Percentiles rank a stretch among this genome's conserved stretches.
These are phyloP conservation scores for Rhopalosiphum padi DNA, from an alignment of 1,140 invertebrate species.

Conservation along the genomic window DNA sequence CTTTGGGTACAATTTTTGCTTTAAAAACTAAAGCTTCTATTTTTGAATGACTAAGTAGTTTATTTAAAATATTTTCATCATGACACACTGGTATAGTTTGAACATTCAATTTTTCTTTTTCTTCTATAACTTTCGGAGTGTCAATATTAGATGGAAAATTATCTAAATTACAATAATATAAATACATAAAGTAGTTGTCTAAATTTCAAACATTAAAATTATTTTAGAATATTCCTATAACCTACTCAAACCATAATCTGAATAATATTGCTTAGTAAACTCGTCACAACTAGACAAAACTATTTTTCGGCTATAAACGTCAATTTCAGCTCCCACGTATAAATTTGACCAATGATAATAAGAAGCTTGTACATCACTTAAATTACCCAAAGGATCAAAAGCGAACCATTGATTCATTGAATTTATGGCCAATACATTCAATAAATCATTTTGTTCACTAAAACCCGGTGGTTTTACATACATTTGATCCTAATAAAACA, in stretches of 20 bases:
- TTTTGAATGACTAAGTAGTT: neutral
- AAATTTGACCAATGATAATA: slow-evolving; percentile 40
- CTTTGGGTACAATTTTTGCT: neutral
- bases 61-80: slow-evolving; percentile 26
- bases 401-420: slow-evolving; percentile 5
- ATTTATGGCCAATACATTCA: slow-evolving; percentile 33
- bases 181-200: neutral
- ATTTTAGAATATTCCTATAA: neutral
- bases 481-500: slow-evolving; percentile 9
- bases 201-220: neutral
- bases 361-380: neutral
- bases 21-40: slow-evolving; percentile 42
- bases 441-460: slow-evolving; percentile 28
- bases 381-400: slow-evolving; percentile 2
- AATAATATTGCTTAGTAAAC: slow-evolving; percentile 38
- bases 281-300: slow-evolving; percentile 30
- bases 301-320: slow-evolving; percentile 34
- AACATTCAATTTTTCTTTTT: neutral
- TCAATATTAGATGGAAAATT: neutral
- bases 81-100: neutral
- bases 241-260: slow-evolving; percentile 19
- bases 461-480: slow-evolving; percentile 43
- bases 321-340: slow-evolving; percentile 29
- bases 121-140: neutral
- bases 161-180: neutral